Evolutionary conservation across 2,113 vertebrate genomes (phyloP), one percentile per base, ranked within the genome.

Genomic region (Tursiops truncatus): DNA sequence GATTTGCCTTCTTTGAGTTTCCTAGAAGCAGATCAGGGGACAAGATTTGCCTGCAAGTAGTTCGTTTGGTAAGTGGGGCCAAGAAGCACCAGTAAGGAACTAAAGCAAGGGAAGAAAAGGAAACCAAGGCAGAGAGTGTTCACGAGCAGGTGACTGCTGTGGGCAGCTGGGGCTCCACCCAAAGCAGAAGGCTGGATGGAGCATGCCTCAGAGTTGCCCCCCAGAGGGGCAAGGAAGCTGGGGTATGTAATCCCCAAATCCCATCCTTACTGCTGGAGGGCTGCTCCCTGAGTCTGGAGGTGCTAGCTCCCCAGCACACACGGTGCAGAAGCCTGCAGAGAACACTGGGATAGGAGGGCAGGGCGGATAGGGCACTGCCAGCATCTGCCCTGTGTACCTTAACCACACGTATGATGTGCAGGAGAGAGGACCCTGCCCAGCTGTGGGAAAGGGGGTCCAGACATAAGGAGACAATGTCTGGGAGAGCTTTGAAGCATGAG

Each of bases 301-400:
- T 6, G 15, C 71, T 62, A 21, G 56, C 38, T n/a, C 65, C 36
- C 28, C 12, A 8, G 33, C 8, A 1, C 44, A 4, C 0, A 15
- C 5, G 44, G 15, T 10, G 7, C 3, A 1, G 71, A 38, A 80
- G 21, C 47, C 83, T 50, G 9, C 41, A 5, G 28, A 44, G 44
- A 3, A 1, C 0, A 0, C 4, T 5, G 33, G 65, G 17, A 33
- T 4, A 2, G 36, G 41, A 20, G 18, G 14, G 6, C 26, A 5
- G 25, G 10, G 81, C 0, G 0, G 23, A 23, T 60, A 21, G 12
- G n/a, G 8, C 47, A 3, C 71, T 23, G 18, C 8, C 25, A 10
- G n/a, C 4, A 0, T 28, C 89, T 36, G 11, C 28, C 5, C 0
- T 0, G 0, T 1, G 3, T 13, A 3, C 53, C 60, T 58, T 20